These are phyloP conservation scores for Ascaphus truei DNA, from an alignment of 2,113 vertebrate genomes.

Conservation along the genomic window DNA sequence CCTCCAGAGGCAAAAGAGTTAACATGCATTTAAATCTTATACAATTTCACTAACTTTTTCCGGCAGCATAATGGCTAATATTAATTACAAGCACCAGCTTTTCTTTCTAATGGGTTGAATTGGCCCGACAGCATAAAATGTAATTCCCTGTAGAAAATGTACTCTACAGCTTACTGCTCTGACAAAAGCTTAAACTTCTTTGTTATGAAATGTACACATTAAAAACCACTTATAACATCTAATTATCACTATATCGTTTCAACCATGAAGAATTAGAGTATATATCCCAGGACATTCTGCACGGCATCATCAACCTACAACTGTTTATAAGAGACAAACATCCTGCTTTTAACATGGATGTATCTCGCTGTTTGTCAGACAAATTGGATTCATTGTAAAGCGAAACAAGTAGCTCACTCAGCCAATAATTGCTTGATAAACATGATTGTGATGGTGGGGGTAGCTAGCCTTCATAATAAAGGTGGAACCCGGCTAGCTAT, in stretches of 20 bases:
- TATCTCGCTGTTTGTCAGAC: background rate
- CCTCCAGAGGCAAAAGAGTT: no score
- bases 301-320: background rate
- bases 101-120: background rate
- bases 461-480: no score
- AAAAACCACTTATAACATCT: constrained; percentile 18
- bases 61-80: no score
- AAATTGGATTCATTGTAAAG: background rate
- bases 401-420: background rate
- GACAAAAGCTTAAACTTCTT: background rate
- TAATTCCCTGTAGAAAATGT: background rate
- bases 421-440: background rate
- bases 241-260: constrained; percentile 11
- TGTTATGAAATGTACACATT: constrained; percentile 21
- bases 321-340: background rate
- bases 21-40: no score
- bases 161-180: background rate
- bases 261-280: constrained; percentile 15
- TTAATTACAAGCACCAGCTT: constrained; percentile 1
- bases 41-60: no score
- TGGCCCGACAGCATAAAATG: constrained; percentile 16
- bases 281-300: background rate
- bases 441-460: background rate
- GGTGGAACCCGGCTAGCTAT: no score
- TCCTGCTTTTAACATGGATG: background rate